Base-by-base conservation (phyloP, 2,797 vertebrate species). In the Botia kubotai region DNA sequence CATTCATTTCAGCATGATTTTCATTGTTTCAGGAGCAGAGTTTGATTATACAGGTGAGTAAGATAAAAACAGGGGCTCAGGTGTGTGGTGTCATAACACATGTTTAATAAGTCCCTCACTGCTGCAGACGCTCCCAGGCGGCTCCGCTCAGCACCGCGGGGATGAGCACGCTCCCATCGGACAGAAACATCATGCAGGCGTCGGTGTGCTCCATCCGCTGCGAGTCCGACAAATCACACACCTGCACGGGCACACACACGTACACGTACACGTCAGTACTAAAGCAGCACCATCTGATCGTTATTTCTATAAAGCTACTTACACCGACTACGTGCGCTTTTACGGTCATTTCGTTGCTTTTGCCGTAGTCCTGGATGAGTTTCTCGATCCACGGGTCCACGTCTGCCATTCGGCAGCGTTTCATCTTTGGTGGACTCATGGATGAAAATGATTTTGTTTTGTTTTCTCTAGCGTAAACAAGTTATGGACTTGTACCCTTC, bases 31-130 rank as follows among this genome's bases (percentile, higher is more conserved):
- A 16, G 3, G 53, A 60, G 16, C 46, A 48, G 39, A 43, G 43
- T 10, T 2, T 46, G 43, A 11, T 46, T 46, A 46, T 46, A 8
- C 10, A 46, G 36, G 48, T 10, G n/a, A 53, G 23, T 69, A 55
- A 55, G 63, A 77, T 81, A 66, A 80, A 71, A 62, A 26, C 36
- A 43, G 36, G 75, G 75, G 50, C 86, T 75, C 85, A 83, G 86
- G 79, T 87, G 86, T 83, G 10, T 71, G 79, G 75, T 82, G 83
- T 83, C 85, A 84, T 84, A 86, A 84, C 83, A 86, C 60, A 12
- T 58, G 67, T 36, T 79, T 85, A 85, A 87, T 83, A 66, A 75
- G 81, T 76, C 77, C 83, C 86, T 87, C 65, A 87, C 86, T 87
- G 79, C 79, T 77, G 86, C 67, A 87, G 53, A 29, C 48, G 36